Percentiles rank a stretch among this genome's conserved stretches.
Conservation (phyloP, 2,888 invertebrate genomes). For the Merodon equestris region DNA sequence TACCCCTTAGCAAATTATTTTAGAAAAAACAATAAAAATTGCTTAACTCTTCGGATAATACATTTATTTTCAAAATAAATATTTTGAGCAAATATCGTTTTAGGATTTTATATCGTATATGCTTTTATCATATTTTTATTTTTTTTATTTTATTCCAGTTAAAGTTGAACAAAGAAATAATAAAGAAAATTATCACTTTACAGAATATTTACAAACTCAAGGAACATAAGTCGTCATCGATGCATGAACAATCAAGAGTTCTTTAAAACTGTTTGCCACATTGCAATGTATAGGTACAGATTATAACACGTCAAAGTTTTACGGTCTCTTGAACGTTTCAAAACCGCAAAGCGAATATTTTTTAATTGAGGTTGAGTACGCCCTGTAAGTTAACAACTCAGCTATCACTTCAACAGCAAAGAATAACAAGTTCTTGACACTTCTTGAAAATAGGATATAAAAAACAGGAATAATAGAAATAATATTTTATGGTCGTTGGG, state of each 20-base stretch:
- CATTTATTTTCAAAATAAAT: no score
- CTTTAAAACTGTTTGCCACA: slow-evolving; percentile 60
- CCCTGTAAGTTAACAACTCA: slow-evolving; percentile 41
- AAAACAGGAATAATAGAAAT: slow-evolving; percentile 6
- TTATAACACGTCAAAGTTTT: slow-evolving; percentile 50
- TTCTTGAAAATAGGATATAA: slow-evolving; percentile 26
- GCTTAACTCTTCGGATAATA: no score
- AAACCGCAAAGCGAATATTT: slow-evolving; percentile 58
- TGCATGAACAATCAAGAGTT: slow-evolving; percentile 55
- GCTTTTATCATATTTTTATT: no score
- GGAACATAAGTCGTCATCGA: slow-evolving; percentile 35
- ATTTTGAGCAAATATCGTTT: no score
- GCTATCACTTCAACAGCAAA: slow-evolving; percentile 43
- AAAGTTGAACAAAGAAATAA: no score
- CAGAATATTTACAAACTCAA: slow-evolving; percentile 10
- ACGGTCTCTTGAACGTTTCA: slow-evolving; percentile 56
- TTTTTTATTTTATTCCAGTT: no score
- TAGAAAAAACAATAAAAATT: no score
- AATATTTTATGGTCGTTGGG: neutral
- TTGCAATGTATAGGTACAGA: slow-evolving; percentile 42
- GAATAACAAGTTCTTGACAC: slow-evolving; percentile 54
- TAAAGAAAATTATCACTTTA: slow-evolving; percentile 10
- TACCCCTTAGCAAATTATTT: no score
- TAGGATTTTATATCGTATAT: no score
- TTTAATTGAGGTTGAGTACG: slow-evolving; percentile 58